Evolutionary conservation across 2,797 vertebrate species (phyloP).

Genomic region (Manis pentadactyla): DNA sequence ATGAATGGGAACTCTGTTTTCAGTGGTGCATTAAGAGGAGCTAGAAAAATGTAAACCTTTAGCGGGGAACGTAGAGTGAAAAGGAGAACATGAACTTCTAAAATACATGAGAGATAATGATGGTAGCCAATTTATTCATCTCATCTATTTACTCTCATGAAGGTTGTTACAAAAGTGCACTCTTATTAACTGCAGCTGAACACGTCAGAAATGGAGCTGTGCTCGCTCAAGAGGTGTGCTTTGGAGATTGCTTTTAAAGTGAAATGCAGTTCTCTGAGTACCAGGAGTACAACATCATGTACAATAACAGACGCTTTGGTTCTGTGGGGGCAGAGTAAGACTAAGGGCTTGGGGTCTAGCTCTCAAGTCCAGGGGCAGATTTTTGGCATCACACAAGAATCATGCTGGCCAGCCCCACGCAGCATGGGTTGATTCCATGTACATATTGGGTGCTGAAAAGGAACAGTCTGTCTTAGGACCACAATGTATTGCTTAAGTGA

Average conservation of each 20-base stretch:
- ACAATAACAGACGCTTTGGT: slow-evolving; percentile 50
- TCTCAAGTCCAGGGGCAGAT: slow-evolving; percentile 17
- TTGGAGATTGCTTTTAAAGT: slow-evolving; percentile 63
- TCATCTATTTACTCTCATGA: slow-evolving; percentile 59
- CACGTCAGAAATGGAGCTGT: slow-evolving; percentile 61
- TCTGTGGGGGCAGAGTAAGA: not conserved
- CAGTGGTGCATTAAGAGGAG: slow-evolving; percentile 47
- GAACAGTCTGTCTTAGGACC: not conserved
- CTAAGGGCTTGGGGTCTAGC: not conserved
- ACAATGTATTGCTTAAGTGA: not conserved
- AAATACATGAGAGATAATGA: slow-evolving; percentile 73
- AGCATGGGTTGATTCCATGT: slow-evolving; percentile 34
- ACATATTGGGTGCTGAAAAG: slow-evolving; percentile 27
- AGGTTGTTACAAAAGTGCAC: slow-evolving; percentile 58
- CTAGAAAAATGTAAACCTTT: slow-evolving; percentile 65
- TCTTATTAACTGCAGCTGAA: slow-evolving; percentile 63
- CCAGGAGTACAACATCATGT: slow-evolving; percentile 1
- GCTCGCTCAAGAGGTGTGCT: slow-evolving; percentile 43
- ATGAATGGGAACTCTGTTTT: slow-evolving; percentile 57
- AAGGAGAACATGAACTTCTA: slow-evolving; percentile 76
- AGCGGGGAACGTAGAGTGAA: slow-evolving; percentile 43
- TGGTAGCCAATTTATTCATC: slow-evolving; percentile 64
- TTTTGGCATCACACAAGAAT: slow-evolving; percentile 37
- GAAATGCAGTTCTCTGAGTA: slow-evolving; percentile 55
- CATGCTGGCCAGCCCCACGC: not conserved